Evolutionary conservation across 2,113 vertebrate genomes (phyloP).

Genomic region (Pleuronectes platessa): DNA sequence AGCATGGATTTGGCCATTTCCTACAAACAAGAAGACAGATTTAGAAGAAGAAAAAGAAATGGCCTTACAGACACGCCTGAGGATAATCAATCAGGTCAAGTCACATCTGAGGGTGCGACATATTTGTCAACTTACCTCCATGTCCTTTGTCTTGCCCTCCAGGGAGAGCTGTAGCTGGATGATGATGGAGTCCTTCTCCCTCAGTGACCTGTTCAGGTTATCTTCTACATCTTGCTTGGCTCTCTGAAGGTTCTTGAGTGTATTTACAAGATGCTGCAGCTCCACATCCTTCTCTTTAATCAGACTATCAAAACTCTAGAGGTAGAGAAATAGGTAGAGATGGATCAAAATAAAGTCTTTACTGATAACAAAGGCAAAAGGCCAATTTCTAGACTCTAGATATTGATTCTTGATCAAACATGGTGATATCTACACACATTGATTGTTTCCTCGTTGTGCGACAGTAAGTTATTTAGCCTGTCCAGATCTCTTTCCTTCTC

Average conservation of each 20-base stretch:
- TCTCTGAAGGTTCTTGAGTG: constrained; percentile 83
- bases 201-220: constrained; percentile 82
- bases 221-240: constrained; percentile 85
- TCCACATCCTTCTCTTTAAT: constrained; percentile 88
- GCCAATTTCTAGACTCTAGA: background rate
- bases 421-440: constrained; percentile 63
- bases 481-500: constrained; percentile 84
- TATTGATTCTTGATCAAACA: background rate
- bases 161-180: constrained; percentile 83
- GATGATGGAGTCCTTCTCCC: constrained; percentile 86
- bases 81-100: no score
- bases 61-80: background rate
- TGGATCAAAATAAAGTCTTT: background rate
- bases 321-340: background rate
- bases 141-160: constrained; percentile 82
- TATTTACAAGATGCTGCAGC: constrained; percentile 85
- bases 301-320: constrained; percentile 84
- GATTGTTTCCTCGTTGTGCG: constrained; percentile 82
- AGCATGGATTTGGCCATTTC: constrained; percentile 75
- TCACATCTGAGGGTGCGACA: background rate
- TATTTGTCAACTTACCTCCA: constrained; percentile 80
- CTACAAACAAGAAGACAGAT: constrained; percentile 45
- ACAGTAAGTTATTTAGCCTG: constrained; percentile 80
- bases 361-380: background rate
- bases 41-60: background rate